Evolutionary conservation across 2,113 vertebrate species (phyloP), one percentile per base, ranked within the genome.

Genomic region (Maccullochella peelii): DNA sequence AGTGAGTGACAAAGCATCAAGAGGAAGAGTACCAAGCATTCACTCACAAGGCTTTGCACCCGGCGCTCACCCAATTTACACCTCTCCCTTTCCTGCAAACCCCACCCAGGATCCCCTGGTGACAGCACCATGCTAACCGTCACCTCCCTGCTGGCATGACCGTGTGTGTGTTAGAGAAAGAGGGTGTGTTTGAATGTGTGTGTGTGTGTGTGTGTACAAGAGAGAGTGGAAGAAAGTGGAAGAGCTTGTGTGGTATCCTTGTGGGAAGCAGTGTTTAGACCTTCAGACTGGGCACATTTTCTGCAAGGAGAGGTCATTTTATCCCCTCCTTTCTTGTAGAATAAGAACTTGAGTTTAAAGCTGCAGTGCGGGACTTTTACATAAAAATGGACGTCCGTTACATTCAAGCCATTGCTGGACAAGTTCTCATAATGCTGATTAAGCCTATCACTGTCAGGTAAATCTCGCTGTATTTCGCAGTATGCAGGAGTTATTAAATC

Each of bases 51-150:
- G 75, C 88, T 94, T 92, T 92, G 89, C 90, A 94, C 92, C 93
- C 91, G 93, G 88, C 80, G 16, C 78, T 95, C 92, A 92, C 92
- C 92, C 93, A 96, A 95, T 96, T 96, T 95, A 93, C 95, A 95
- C 95, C 93, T 95, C 91, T 88, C 79, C 70, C 79, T 83, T 89
- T 84, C 87, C 85, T 91, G 90, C 90, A 87, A 93, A 91, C 86
- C 78, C 86, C 89, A 91, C 89, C 88, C 90, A 66, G 77, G 66
- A 79, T 89, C 88, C 94, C 90, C 91, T 79, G 82, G 89, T 86
- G 89, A 86, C 88, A 87, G 86, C 89, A 59, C 91, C 86, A 88
- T 89, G 85, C 84, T 90, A 94, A 94, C 94, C 89, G 58, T 86
- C 92, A 91, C 85, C 90, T 89, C 87, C 94, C 88, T 87, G 90